A percentile compares a stretch with the other conserved stretches of the same genome.
Conservation (phyloP, 2,888 invertebrate species). For the Microplitis manilae region DNA sequence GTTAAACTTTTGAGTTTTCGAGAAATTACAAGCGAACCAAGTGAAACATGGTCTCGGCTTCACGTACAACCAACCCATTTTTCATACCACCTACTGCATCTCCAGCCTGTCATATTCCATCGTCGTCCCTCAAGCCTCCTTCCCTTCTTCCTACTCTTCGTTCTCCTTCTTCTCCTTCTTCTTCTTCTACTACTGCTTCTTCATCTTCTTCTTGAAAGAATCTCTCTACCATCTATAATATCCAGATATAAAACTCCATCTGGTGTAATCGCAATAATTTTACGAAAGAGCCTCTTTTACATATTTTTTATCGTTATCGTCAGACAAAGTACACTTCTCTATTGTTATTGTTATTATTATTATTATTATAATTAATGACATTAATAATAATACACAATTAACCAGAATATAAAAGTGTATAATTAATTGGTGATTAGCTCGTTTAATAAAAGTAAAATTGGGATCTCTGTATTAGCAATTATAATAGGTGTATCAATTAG, state of each 20-base stretch:
- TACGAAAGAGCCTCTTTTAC: neutral
- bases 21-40: constrained; percentile 40
- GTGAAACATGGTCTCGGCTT: constrained; percentile 42
- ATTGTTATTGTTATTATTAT: neutral
- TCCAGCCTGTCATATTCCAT: constrained; percentile 38
- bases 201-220: constrained; percentile 14
- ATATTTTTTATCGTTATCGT: neutral
- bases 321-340: neutral
- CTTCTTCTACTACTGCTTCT: neutral
- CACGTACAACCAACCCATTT: constrained; percentile 39
- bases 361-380: neutral
- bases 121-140: constrained; percentile 27
- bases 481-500: constrained; percentile 14
- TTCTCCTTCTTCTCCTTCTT: neutral
- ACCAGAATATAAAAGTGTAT: neutral
- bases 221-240: constrained; percentile 13
- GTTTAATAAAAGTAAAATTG: neutral
- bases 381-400: neutral
- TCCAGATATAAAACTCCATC: constrained; percentile 25
- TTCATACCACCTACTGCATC: constrained; percentile 39
- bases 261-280: constrained; percentile 20
- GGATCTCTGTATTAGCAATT: constrained; percentile 12
- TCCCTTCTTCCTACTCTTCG: neutral
- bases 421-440: neutral
- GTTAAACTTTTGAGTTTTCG: constrained; percentile 41